These are phyloP conservation scores for Mya arenaria DNA, from an alignment of 1,140 invertebrate species.

Conservation along the genomic window DNA sequence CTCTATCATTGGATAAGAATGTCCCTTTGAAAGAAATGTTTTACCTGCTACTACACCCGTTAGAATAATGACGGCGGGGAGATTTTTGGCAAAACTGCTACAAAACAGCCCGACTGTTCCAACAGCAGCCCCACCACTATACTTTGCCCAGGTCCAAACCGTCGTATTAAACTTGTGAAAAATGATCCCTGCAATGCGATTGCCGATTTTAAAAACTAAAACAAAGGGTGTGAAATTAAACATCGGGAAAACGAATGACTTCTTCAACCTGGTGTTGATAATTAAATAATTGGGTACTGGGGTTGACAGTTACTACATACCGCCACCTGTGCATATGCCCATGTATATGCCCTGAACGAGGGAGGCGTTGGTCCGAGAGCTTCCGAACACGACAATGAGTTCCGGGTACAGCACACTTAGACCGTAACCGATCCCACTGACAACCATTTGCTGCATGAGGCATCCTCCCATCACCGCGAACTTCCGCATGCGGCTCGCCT, in stretches of 20 bases:
- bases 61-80: not conserved
- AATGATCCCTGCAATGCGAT: conserved; percentile 18
- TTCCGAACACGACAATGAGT: conserved; percentile 60
- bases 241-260: not conserved
- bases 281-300: not conserved
- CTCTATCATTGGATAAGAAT: too few relatives aligned
- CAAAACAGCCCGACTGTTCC: not conserved
- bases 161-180: not conserved
- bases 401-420: conserved; percentile 26
- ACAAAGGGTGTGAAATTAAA: not conserved
- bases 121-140: not conserved
- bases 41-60: not conserved
- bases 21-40: too few relatives aligned
- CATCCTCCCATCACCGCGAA: not conserved
- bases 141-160: not conserved
- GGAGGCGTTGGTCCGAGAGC: conserved; percentile 49
- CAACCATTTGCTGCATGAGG: not conserved
- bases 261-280: not conserved
- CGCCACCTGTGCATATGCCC: not conserved
- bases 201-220: not conserved
- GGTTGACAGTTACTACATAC: not conserved
- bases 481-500: not conserved
- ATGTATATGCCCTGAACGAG: conserved; percentile 5
- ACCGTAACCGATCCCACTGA: conserved; percentile 1
- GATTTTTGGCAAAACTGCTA: not conserved